Base-by-base conservation (phyloP, 2,113 vertebrate species). In the Malurus cyaneus region DNA sequence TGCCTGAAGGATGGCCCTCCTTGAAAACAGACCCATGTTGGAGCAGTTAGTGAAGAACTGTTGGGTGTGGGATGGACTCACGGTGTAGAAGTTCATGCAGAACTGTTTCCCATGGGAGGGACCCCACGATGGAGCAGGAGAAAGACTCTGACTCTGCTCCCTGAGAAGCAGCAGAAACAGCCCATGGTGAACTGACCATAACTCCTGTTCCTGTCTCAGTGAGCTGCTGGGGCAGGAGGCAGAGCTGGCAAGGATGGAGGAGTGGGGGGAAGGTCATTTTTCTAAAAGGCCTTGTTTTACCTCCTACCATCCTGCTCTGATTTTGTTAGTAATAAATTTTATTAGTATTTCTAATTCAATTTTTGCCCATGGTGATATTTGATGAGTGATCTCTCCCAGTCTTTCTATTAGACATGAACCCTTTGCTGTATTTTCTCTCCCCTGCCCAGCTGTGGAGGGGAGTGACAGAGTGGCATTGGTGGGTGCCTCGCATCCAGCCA, bases 11-110 rank as follows among this genome's bases (percentile, higher is more conserved):
- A 5, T 42, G 57, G 64, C n/a, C 28, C 44, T 49, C 53, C 44
- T 11, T 69, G 79, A 1, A 49, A 41, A 41, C 28, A 59, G 18
- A 21, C 14, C 53, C 64, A 18, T 23, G 34, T 1, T n/a, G 53
- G n/a, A 21, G 28, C 4, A 32, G 53, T 14, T n/a, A 5, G 34
- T 17, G 42, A 39, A n/a, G 53, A 49, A 7, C 64, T 59, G 28
- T 4, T 21, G 28, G 42, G 64, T 47, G 23, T 41, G 44, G 79
- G 28, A 41, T 49, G 44, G 18, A 18, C 28, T 57, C 23, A n/a
- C 0, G 0, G 3, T 41, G 29, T 34, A 59, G 23, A n/a, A 50
- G 11, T n/a, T 29, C 23, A n/a, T 26, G 34, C 23, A 49, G 29
- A 49, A 3, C 17, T 49, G 64, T 39, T 5, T 39, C 52, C 52